Evolutionary conservation across 2,888 invertebrate species (phyloP), one percentile per base, ranked within the genome.

Genomic region (Strigamia transsilvanica): DNA sequence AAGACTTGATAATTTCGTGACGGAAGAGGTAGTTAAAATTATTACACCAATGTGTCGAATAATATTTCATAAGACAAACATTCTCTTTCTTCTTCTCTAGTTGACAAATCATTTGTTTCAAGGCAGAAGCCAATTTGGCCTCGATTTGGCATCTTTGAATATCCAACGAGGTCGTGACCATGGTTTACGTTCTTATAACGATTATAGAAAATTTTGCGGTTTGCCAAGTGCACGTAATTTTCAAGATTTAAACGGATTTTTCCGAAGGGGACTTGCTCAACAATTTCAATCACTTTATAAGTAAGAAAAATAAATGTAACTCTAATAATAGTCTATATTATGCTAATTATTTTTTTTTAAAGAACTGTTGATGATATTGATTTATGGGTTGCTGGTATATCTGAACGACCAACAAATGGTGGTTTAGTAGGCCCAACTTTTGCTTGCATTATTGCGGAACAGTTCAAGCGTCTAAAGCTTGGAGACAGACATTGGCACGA

Each of bases 291-390:
- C 51, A 7, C 73, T 83, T 79, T 83, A 83, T 41, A 79, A 73
- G 83, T 83, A 32, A 15, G 23, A n/a, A 46, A 15, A 46, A 46
- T 10, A 1, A 41, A 10, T 10, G 1, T 61, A 23, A 61, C 9
- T 61, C 12, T n/a, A 2, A 61, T 21, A 21, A 2, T 61, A n/a
- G n/a, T n/a, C n/a, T n/a, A n/a, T n/a, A 23, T 5, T 27, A 15
- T 12, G 15, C 15, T 18, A 51, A 51, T 12, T 6, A 51, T 18
- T 18, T 51, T 80, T 73, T 83, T 80, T 84, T 85, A 7, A 87
- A 93, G 93, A 92, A 92, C 85, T 78, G 92, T 92, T 0, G 86
- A 88, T 23, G 88, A 88, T 84, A 87, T 88, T 42, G 88, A 88
- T 84, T 83, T 88, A n/a, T 88, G 87, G 83, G 84, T 87, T 15